A percentile compares a stretch with the other conserved stretches of the same genome.
Evolutionary conservation across 1,140 invertebrate genomes (phyloP).

Genomic region (Habropoda laboriosa): DNA sequence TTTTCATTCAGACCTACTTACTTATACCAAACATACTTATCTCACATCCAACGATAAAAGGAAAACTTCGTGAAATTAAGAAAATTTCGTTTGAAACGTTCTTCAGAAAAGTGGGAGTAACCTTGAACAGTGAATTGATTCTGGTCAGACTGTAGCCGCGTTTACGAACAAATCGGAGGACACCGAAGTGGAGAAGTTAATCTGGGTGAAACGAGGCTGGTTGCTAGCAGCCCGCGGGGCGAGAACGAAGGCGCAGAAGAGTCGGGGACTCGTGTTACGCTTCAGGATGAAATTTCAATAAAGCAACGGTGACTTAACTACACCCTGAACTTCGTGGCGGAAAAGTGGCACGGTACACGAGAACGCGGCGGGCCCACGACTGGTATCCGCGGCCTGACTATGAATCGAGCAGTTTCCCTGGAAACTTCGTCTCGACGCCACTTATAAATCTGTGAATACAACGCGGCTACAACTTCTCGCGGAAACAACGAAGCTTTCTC

Average conservation of each 20-base stretch:
- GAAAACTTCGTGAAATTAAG: too few relatives aligned
- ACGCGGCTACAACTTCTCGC: not conserved
- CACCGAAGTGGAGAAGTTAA: conserved; percentile 35
- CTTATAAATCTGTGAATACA: conserved; percentile 43
- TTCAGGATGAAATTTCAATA: conserved; percentile 63
- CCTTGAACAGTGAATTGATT: not conserved
- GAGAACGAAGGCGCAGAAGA: conserved; percentile 16
- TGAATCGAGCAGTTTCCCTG: conserved; percentile 15
- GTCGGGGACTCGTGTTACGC: conserved; percentile 26
- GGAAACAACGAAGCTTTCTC: conserved; percentile 31
- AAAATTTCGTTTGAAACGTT: not conserved
- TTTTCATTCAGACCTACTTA: too few relatives aligned
- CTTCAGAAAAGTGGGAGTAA: not conserved
- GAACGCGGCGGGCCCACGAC: not conserved
- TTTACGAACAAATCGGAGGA: not conserved
- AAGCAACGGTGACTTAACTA: conserved; percentile 50
- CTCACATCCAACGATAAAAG: too few relatives aligned
- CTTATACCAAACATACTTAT: too few relatives aligned
- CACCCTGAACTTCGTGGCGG: conserved; percentile 41
- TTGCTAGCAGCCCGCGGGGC: conserved; percentile 19
- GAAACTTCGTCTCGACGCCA: conserved; percentile 24
- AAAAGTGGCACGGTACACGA: too few relatives aligned
- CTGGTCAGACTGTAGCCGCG: too few relatives aligned
- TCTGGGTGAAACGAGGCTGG: conserved; percentile 20
- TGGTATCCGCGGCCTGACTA: conserved; percentile 13